Base-by-base conservation (phyloP, 2,797 vertebrate species). In the Enteromius treurensis region DNA sequence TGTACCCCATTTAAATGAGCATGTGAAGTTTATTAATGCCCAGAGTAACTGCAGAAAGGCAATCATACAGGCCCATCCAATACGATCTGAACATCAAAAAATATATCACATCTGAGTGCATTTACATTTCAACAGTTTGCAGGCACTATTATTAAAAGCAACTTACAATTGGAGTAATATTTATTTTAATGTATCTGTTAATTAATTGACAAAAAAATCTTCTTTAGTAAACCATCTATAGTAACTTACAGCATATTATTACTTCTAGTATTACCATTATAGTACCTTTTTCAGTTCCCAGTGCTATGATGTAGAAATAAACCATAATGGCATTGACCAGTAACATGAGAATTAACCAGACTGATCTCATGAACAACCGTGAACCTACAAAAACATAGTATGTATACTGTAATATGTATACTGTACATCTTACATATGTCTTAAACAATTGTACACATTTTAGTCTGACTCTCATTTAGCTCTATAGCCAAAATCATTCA, bases 1-100 rank as follows among this genome's bases (percentile, higher is more conserved):
- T 32, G 29, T 32, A 32, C 42, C 67, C 0, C 0, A 1, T 0
- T 1, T 0, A 70, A 70, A 70, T 14, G 68, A 71, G 0, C 0
- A 0, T 29, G 69, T 19, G 69, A 71, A 49, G 69, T 49, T 1
- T 0, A 11, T 1, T 7, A 49, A 1, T 19, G 69, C 2, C 69
- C 69, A 71, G 14, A 71, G 23, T 19, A 3, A 10, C 23, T 49
- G 69, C 23, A 71, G 69, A 10, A 71, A 71, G 1, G 0, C 23
- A 53, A 60, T 26, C 58, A 26, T 60, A 26, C 58, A 60, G 58
- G 58, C 58, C 58, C 58, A 60, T 60, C 58, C 58, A 60, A 60
- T 26, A 60, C 58, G n/a, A 60, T 60, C 58, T 60, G 58, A 60
- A 60, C 58, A 60, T 26, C 23, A 26, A 60, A 23, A 60, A 60